Evolutionary conservation across 2,113 vertebrate species (phyloP).

Genomic region (Carlito syrichta): DNA sequence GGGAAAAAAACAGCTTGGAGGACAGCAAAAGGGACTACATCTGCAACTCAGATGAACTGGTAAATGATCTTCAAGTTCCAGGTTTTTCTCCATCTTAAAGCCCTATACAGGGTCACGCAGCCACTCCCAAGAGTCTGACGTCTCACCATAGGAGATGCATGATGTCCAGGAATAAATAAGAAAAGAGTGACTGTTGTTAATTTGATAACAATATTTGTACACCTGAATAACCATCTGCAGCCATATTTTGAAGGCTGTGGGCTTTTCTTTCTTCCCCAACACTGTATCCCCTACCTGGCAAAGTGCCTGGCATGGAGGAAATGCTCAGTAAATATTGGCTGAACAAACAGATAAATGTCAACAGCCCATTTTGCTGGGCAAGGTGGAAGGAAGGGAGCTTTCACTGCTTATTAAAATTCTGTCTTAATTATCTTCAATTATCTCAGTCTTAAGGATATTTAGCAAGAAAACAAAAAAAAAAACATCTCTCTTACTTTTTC

Average conservation of each 20-base stretch:
- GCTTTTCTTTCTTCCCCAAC: background rate
- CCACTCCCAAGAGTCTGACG: background rate
- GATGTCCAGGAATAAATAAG: background rate
- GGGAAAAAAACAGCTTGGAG: slow-evolving; percentile 38
- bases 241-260: background rate
- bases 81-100: slow-evolving; percentile 56
- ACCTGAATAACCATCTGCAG: background rate
- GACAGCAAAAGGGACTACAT: background rate
- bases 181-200: background rate
- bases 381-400: background rate
- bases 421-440: background rate
- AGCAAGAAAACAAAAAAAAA: slow-evolving; percentile 29
- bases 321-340: slow-evolving; percentile 17
- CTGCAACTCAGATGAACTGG: slow-evolving; percentile 53
- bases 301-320: slow-evolving; percentile 28
- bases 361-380: background rate
- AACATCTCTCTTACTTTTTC: slow-evolving; percentile 1
- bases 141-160: background rate
- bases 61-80: slow-evolving; percentile 3
- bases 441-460: background rate
- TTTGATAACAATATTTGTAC: slow-evolving; percentile 29
- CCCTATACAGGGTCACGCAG: background rate
- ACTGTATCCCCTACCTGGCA: background rate
- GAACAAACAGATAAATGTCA: slow-evolving; percentile 17
- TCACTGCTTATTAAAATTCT: background rate